phyloP scores from a whole-genome alignment of 1,140 invertebrate species.

The Leptonema lineaticorne region DNA sequence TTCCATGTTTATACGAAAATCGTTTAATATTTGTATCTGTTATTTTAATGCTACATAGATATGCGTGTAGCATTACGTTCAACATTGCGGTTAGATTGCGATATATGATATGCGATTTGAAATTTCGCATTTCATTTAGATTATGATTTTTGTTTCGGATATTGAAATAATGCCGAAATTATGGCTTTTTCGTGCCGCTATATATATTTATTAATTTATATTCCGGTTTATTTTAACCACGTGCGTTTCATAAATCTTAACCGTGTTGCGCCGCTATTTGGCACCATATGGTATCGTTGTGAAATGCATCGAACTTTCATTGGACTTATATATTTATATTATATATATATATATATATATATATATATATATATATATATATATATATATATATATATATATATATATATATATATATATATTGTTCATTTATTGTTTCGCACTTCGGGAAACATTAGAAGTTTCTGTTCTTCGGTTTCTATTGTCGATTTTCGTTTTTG shows the following conservation, averaged over 20 bases:
- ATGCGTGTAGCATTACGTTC: too few relatives aligned
- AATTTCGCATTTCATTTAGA: neutral
- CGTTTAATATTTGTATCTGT: too few relatives aligned
- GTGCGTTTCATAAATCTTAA: neutral
- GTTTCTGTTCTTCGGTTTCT: too few relatives aligned
- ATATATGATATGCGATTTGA: neutral
- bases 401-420: too few relatives aligned
- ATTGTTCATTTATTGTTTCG: too few relatives aligned
- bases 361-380: neutral
- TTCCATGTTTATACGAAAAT: too few relatives aligned
- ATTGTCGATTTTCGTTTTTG: too few relatives aligned
- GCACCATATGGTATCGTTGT: neutral
- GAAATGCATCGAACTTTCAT: neutral
- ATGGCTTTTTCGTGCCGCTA: neutral
- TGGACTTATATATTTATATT: neutral
- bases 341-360: neutral
- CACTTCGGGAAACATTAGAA: too few relatives aligned
- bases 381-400: too few relatives aligned
- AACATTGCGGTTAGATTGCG: too few relatives aligned
- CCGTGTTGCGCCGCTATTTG: neutral
- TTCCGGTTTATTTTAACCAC: neutral
- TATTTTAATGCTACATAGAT: too few relatives aligned
- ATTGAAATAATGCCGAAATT: constrained; percentile 6
- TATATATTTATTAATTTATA: too few relatives aligned
- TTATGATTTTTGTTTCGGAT: neutral